A percentile compares a stretch with the other conserved stretches of the same genome.
phyloP scores from a whole-genome alignment of 2,888 invertebrate genomes.

The Hartigia nigra region DNA sequence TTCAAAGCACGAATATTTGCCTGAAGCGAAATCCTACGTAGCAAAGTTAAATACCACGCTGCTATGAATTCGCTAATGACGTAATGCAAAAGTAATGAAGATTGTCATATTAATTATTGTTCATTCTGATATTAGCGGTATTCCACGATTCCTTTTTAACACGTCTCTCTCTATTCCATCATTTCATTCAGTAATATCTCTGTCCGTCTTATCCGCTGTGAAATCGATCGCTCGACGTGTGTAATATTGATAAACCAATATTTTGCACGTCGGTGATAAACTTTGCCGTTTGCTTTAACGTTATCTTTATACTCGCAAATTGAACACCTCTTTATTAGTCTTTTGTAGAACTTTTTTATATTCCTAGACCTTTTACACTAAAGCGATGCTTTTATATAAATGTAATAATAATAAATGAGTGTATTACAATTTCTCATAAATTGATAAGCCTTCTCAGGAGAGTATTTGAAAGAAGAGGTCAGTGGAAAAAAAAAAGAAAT shows the following conservation, averaged over 20 bases:
- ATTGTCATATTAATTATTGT: neutral
- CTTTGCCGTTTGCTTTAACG: too few species aligned
- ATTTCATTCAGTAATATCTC: too few species aligned
- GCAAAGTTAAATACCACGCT: neutral
- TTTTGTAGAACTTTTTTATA: neutral
- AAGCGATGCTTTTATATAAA: neutral
- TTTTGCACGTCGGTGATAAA: too few species aligned
- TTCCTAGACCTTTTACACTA: neutral
- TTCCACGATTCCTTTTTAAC: neutral
- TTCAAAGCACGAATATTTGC: neutral
- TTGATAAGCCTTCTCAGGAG: neutral
- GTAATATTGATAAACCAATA: too few species aligned
- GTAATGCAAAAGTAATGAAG: neutral
- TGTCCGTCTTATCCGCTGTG: too few species aligned
- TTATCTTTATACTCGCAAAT: too few species aligned
- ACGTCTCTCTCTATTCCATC: too few species aligned
- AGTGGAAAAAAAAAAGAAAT: neutral
- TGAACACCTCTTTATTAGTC: too few species aligned
- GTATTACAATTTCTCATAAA: neutral
- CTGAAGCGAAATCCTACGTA: neutral
- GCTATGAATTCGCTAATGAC: neutral
- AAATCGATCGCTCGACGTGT: too few species aligned
- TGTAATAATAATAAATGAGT: neutral
- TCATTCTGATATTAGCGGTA: neutral
- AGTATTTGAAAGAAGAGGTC: neutral